phyloP scores from a whole-genome alignment of 2,113 vertebrate species.

The Kryptolebias marmoratus region DNA sequence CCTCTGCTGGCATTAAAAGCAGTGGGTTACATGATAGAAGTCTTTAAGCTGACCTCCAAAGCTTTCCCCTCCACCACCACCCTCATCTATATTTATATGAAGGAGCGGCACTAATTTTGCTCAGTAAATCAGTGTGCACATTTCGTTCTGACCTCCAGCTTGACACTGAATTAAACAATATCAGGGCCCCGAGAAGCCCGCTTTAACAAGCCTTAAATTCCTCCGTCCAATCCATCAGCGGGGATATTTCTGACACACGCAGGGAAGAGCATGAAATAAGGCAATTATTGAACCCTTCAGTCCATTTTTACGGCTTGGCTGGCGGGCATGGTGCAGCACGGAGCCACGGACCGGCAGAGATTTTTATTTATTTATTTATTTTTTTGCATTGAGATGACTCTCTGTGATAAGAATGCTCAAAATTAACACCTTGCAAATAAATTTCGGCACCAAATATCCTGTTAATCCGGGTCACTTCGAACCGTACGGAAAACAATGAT shows the following conservation, averaged over 20 bases:
- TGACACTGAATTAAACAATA: slow-evolving; percentile 83
- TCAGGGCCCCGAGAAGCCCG: slow-evolving; percentile 75
- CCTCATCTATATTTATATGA: slow-evolving; percentile 83
- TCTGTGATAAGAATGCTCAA: slow-evolving; percentile 33
- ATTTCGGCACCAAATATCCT: slow-evolving; percentile 10
- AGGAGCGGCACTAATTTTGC: slow-evolving; percentile 79
- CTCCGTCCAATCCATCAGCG: slow-evolving; percentile 80
- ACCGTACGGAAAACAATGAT: neutral
- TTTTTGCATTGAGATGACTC: slow-evolving; percentile 52
- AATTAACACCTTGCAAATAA: slow-evolving; percentile 39
- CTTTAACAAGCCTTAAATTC: slow-evolving; percentile 83
- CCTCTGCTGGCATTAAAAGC: slow-evolving; percentile 64
- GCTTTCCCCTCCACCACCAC: slow-evolving; percentile 31
- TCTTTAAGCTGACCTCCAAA: slow-evolving; percentile 74
- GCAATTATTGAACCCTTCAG: slow-evolving; percentile 85
- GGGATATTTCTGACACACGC: slow-evolving; percentile 81
- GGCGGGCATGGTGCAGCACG: slow-evolving; percentile 39
- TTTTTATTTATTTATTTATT: slow-evolving; percentile 2
- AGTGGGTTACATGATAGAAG: slow-evolving; percentile 54
- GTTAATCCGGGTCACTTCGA: slow-evolving; percentile 16
- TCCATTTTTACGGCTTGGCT: slow-evolving; percentile 74
- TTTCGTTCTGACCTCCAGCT: slow-evolving; percentile 75
- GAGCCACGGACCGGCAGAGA: slow-evolving; percentile 11
- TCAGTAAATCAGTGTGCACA: slow-evolving; percentile 77
- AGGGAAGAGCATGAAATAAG: slow-evolving; percentile 85